phyloP scores from a whole-genome alignment of 53 echinoderm and acorn worm genomes.

The Crossaster papposus region DNA sequence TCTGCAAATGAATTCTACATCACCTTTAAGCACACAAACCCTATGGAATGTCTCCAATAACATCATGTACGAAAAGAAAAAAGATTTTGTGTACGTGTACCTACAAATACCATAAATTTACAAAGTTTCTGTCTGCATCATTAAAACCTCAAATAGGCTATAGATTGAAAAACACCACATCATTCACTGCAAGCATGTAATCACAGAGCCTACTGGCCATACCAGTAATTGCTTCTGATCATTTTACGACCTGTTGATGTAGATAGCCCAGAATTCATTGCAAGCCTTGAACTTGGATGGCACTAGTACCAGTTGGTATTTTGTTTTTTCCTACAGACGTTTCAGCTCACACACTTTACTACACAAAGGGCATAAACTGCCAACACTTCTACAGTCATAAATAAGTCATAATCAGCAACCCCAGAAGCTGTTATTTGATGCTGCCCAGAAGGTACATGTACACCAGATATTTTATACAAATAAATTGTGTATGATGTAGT shows the following conservation, averaged over 20 bases:
- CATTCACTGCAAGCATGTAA: not conserved
- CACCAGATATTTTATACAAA: not conserved
- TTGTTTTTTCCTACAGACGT: not conserved
- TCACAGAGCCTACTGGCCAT: not conserved
- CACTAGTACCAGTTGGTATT: not conserved
- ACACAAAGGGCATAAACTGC: not conserved
- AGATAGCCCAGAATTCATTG: not conserved
- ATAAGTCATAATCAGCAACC: slow-evolving; percentile 17
- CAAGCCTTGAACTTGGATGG: not conserved
- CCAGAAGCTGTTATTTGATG: slow-evolving; percentile 22
- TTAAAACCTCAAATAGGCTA: not conserved
- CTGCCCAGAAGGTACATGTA: not conserved
- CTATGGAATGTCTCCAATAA: no score
- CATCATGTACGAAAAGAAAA: no score
- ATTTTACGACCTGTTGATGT: slow-evolving; percentile 27
- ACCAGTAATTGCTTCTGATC: not conserved
- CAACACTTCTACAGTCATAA: not conserved
- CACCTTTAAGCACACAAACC: no score
- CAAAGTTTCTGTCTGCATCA: not conserved
- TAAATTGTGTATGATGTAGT: no score
- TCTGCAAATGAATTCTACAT: no score
- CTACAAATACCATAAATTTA: no score
- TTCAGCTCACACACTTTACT: not conserved
- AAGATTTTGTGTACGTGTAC: no score
- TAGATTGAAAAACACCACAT: not conserved